These are phyloP conservation scores for Apis florea DNA, from an alignment of 1,140 invertebrate genomes.

Conservation along the genomic window DNA sequence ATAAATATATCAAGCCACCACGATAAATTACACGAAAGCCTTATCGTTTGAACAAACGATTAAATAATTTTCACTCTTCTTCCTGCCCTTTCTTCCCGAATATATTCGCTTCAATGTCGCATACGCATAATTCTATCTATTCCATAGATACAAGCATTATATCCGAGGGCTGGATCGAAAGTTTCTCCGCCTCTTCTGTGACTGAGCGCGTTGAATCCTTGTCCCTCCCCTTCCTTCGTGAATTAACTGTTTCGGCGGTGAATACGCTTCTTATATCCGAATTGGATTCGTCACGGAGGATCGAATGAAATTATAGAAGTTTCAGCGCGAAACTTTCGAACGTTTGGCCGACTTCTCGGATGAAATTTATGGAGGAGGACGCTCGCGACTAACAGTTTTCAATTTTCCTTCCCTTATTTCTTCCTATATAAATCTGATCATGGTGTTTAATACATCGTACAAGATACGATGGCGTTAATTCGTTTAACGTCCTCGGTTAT, in stretches of 20 bases:
- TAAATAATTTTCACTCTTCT: too few species aligned
- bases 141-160: conserved; percentile 15
- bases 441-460: neutral
- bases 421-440: conserved; percentile 9
- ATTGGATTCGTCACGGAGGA: conserved; percentile 23
- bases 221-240: neutral
- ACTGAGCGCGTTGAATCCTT: neutral
- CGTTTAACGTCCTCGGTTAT: too few species aligned
- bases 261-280: conserved; percentile 49
- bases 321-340: neutral
- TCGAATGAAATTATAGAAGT: conserved; percentile 44
- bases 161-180: conserved; percentile 7
- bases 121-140: conserved; percentile 10
- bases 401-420: conserved; percentile 33
- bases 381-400: neutral
- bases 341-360: conserved; percentile 9
- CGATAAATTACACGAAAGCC: too few species aligned
- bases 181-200: conserved; percentile 19
- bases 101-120: too few species aligned
- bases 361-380: conserved; percentile 23
- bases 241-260: conserved; percentile 43
- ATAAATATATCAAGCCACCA: too few species aligned
- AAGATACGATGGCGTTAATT: neutral
- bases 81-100: too few species aligned
- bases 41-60: too few species aligned